Evolutionary conservation across 2,113 vertebrate genomes (phyloP), one percentile per base, ranked within the genome.

Genomic region (Notarius quadriscutis): DNA sequence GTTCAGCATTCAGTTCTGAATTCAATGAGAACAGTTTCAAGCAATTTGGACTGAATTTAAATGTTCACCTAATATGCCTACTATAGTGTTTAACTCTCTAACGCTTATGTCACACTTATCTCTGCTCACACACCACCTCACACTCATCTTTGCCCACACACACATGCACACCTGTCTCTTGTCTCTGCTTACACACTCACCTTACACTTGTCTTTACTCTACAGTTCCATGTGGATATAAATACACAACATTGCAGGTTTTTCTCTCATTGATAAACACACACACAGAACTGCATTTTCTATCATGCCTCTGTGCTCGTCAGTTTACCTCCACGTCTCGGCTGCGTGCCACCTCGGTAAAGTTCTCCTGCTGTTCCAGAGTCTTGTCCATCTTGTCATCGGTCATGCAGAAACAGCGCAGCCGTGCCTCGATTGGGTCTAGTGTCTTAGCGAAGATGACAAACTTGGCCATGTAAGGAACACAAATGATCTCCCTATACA

Each of bases 391-490:
- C 30, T 81, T 81, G 57, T 81, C 98, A 12, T 99, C 98, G 0
- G 98, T 99, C 98, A 99, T 99, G 94, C 98, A 99, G 92, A 99
- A 99, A 88, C 98, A 99, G 57, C 98, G 94, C 69, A 99, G 92
- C 10, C 98, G 95, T 22, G 98, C 98, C 94, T 99, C 98, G 34
- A 99, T 97, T 81, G 97, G 97, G 91, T 99, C 98, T 1, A 99
- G 95, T 0, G 98, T 99, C 91, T 99, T 99, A 92, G 98, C 98
- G 93, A 99, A 99, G 75, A 99, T 97, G 88, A 99, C 98, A 92
- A 99, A 99, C 94, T 99, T 99, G 93, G 98, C 98, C 98, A 99
- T 99, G 89, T 99, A 99, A 5, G 98, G 98, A 15, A 99, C 98
- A 87, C 98, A 99, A 87, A 99, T 99, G 92, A 99, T 97, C 92